Base-by-base conservation (phyloP, 2,797 vertebrate genomes). In the Eupleurogrammus muticus region DNA sequence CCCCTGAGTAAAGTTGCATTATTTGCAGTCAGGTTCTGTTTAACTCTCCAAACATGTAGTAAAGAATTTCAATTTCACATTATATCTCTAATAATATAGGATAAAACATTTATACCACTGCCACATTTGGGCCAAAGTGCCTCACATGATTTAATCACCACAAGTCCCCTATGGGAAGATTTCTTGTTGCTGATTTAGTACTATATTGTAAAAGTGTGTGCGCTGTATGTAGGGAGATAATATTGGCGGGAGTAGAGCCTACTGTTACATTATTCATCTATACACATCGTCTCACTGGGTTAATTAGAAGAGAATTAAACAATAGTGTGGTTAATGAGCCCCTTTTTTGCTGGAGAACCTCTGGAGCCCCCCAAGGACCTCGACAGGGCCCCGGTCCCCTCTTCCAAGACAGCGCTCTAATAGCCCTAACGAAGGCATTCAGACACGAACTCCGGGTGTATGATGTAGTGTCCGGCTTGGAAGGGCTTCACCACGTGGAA, bases 401-500 rank as follows among this genome's bases (percentile, higher is more conserved):
- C 58, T 67, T 42, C 51, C 23, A 50, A 73, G 42, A 11, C 50
- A 1, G 36, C 11, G 19, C 54, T 70, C 17, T 50, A 47, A 73
- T 55, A 9, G 70, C 62, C 66, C 74, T 86, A 86, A 65, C 68
- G 74, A 23, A 81, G 77, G 42, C 70, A 79, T 74, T 94, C 93
- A 54, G 93, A 94, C 66, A 92, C 85, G 86, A 95, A 94, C 87
- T 95, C 89, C 0, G 93, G 93, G 82, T 94, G 92, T 68, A 94
- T 93, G 87, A 89, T 86, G 88, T 93, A 95, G 77, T 92, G 89
- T 73, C 89, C 90, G n/a, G 88, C 84, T 62, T 94, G 90, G 86
- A 78, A 90, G 40, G 92, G 85, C 71, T 93, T 94, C 65, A 95
- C 93, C 79, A 94, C 90, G 17, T 93, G 91, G 79, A 95, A 95